phyloP scores from a whole-genome alignment of 2,113 vertebrate genomes.

The Edolisoma coerulescens region DNA sequence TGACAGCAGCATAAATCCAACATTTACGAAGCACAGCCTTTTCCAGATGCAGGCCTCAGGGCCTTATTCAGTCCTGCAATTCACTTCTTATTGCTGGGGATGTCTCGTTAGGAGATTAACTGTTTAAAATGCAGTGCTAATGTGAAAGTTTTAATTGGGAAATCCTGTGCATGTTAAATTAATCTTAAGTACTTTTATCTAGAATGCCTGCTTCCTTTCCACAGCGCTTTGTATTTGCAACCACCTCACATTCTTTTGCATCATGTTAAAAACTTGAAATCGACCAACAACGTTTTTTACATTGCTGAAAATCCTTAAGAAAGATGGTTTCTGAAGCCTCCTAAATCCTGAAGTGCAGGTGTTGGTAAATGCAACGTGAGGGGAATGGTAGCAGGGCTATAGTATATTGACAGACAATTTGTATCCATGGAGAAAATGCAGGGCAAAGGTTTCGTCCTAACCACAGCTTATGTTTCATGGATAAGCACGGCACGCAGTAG shows the following conservation, averaged over 20 bases:
- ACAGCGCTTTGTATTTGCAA: slow-evolving; percentile 4
- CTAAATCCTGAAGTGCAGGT: neutral
- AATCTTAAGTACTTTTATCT: slow-evolving; percentile 71
- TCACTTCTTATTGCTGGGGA: slow-evolving; percentile 62
- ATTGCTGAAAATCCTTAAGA: neutral
- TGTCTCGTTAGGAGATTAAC: slow-evolving; percentile 72
- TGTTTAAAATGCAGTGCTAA: slow-evolving; percentile 71
- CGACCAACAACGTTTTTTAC: neutral
- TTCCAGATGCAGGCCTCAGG: slow-evolving; percentile 65
- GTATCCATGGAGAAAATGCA: neutral
- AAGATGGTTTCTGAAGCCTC: neutral
- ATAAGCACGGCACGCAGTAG: neutral
- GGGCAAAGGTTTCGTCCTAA: slow-evolving; percentile 25
- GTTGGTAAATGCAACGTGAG: neutral
- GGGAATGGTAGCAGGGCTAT: neutral
- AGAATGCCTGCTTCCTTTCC: slow-evolving; percentile 42
- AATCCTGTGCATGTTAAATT: slow-evolving; percentile 72
- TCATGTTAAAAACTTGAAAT: slow-evolving; percentile 10
- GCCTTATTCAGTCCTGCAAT: slow-evolving; percentile 56
- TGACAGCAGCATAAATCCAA: neutral
- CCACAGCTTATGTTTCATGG: slow-evolving; percentile 3
- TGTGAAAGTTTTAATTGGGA: slow-evolving; percentile 74
- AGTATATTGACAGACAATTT: neutral
- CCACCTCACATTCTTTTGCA: slow-evolving; percentile 3
- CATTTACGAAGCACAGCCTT: slow-evolving; percentile 5